Evolutionary conservation across 2,888 invertebrate species (phyloP).

Genomic region (Noctua comes): DNA sequence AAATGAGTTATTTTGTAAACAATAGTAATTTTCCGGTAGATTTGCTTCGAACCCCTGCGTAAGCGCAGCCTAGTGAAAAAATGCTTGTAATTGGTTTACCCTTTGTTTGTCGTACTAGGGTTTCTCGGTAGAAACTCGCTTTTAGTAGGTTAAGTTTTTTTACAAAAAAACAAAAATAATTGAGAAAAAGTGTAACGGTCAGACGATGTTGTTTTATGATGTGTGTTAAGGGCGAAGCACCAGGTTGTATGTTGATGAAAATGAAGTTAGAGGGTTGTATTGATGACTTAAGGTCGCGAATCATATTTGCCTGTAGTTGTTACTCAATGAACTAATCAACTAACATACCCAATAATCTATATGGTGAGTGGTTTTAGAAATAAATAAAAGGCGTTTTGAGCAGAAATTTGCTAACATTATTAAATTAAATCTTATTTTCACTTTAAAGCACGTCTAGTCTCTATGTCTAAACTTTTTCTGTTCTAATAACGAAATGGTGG

Average conservation of each 20-base stretch:
- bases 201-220: background rate
- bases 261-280: too few species aligned
- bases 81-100: conserved; percentile 74
- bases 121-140: conserved; percentile 26
- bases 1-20: conserved; percentile 87
- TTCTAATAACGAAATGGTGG: background rate
- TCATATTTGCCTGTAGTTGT: background rate
- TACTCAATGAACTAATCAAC: background rate
- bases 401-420: too few species aligned
- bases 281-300: too few species aligned
- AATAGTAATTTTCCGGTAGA: conserved; percentile 88
- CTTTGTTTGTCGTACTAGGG: conserved; percentile 54
- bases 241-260: too few species aligned
- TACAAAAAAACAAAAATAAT: background rate
- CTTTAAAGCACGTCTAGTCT: background rate
- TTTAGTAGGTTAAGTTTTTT: background rate
- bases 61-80: conserved; percentile 73
- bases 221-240: background rate
- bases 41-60: conserved; percentile 78
- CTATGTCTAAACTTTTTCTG: background rate
- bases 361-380: too few species aligned
- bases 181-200: background rate
- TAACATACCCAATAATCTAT: too few species aligned
- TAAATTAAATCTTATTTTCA: too few species aligned
- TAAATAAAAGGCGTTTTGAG: too few species aligned